A percentile compares a stretch with the other conserved stretches of the same genome.
These are phyloP conservation scores for Aleiodes sp. DNA, from an alignment of 1,140 invertebrate species.

Conservation along the genomic window DNA sequence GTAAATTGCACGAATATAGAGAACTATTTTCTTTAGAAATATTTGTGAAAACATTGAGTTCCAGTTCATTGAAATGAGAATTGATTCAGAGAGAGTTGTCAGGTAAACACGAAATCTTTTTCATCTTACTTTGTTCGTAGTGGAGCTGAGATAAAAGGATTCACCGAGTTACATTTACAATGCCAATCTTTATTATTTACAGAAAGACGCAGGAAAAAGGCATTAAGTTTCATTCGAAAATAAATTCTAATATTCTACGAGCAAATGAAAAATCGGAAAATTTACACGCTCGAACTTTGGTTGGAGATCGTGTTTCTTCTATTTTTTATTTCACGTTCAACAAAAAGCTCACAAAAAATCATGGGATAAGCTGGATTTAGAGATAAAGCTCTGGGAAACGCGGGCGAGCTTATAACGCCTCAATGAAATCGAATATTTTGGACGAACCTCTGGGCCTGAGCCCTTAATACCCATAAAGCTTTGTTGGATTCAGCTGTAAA, in stretches of 20 bases:
- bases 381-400: constrained; percentile 7
- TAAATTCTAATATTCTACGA: neutral
- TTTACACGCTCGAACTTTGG: neutral
- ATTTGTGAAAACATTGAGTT: neutral
- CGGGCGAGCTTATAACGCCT: constrained; percentile 3
- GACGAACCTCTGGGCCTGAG: neutral
- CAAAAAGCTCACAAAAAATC: neutral
- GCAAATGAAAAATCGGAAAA: neutral
- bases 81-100: neutral
- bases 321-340: neutral
- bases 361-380: constrained; percentile 2
- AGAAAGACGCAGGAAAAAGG: neutral
- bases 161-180: neutral
- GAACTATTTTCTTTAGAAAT: neutral
- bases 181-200: neutral
- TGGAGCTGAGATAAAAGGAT: neutral
- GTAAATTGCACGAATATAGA: too few relatives aligned
- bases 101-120: neutral
- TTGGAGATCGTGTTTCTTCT: neutral
- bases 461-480: constrained; percentile 1
- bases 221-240: neutral
- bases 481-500: constrained; percentile 4
- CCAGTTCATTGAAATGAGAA: constrained; percentile 1
- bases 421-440: constrained; percentile 20
- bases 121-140: neutral